Base-by-base conservation (phyloP, 1,140 invertebrate species). In the Procambarus clarkii region DNA sequence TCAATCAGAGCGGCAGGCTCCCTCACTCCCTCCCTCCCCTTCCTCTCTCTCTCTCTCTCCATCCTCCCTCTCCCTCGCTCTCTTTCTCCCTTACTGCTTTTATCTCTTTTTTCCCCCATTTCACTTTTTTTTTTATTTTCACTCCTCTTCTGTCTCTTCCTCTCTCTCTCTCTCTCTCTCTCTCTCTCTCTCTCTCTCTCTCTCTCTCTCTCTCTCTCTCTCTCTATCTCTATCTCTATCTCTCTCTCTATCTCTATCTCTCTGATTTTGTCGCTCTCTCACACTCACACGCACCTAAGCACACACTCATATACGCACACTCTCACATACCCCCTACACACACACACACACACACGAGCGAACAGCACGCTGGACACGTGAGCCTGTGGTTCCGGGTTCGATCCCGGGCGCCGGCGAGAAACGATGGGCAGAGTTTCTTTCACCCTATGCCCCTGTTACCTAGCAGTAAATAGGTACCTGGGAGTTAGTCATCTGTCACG, bases 1-100 rank as follows among this genome's bases (percentile, higher is more conserved):
- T 90, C 71, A 50, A 64, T 91, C 88, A 91, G 84, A 54, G 77
- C 3, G 24, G 15, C 45, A n/a, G 24, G 45, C 45, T 24, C 9
- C 45, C 50, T n/a, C 45, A 3, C 11, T 11, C 34, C 46, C 46
- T 50, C 4, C 50, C 18, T 46, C 50, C 50, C 21, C 79, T 2
- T 13, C 46, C n/a, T n/a, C 46, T 50, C 79, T 21, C n/a, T 24
- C 79, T 50, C 46, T 21, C n/a, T 21, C 46, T 50, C 46, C 34
- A 8, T 21, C 46, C 11, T 46, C 21, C 21, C 45, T 21, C 45
- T 34, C 50, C n/a, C 50, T 34, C 34, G 4, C 50, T 24, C 34
- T 21, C 21, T 46, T 21, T n/a, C 34, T 34, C 45, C 79, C 21
- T 54, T 21, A 45, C 50, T 46, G 11, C n/a, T 21, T 46, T 50